phyloP scores from a whole-genome alignment of 2,113 vertebrate genomes.

The Aegotheles bennettii region DNA sequence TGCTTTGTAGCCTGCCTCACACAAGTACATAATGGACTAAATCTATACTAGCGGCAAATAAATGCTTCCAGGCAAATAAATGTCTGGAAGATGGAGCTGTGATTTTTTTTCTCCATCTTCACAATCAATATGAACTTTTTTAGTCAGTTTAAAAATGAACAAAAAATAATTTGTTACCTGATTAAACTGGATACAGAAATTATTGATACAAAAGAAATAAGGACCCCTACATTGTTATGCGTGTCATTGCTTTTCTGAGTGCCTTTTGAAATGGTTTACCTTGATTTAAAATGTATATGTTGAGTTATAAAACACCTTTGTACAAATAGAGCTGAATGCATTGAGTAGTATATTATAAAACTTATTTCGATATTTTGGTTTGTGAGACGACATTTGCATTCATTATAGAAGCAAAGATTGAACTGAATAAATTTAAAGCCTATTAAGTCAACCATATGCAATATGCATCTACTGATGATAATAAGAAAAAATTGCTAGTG shows the following conservation, averaged over 20 bases:
- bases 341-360: constrained; percentile 4
- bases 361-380: constrained; percentile 13
- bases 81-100: not conserved
- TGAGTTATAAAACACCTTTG: constrained; percentile 31
- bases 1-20: not conserved
- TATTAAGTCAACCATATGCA: constrained; percentile 17
- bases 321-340: constrained; percentile 21
- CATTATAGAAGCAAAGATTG: constrained; percentile 47
- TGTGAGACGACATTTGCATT: constrained; percentile 59
- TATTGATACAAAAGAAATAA: constrained; percentile 21
- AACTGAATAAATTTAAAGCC: constrained; percentile 44
- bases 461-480: constrained; percentile 5
- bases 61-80: no score
- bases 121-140: not conserved
- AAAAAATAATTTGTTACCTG: not conserved
- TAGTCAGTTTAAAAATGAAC: not conserved
- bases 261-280: constrained; percentile 32
- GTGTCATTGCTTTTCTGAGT: not conserved
- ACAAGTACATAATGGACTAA: not conserved
- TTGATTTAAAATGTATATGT: constrained; percentile 42
- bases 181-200: not conserved
- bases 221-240: constrained; percentile 12
- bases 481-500: constrained; percentile 36
- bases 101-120: not conserved
- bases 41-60: not conserved